Percentiles rank a stretch among this genome's conserved stretches.
Evolutionary conservation across 2,113 vertebrate species (phyloP).

Genomic region (Cairina moschata): DNA sequence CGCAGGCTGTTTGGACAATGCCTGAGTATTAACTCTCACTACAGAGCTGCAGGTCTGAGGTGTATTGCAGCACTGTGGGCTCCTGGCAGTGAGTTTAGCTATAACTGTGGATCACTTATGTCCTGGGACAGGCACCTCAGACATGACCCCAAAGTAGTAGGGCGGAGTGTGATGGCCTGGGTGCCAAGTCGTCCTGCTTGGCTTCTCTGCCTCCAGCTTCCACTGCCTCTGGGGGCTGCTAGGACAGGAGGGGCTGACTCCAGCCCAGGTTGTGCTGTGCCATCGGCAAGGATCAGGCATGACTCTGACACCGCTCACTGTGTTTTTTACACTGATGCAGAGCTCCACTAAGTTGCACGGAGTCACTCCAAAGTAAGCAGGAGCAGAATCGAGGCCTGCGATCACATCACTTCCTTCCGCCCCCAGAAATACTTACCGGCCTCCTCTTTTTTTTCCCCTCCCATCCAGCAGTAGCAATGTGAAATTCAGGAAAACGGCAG

Average conservation of each 20-base stretch:
- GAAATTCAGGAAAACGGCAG: constrained; percentile 28
- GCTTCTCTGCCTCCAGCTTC: background rate
- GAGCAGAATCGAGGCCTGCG: background rate
- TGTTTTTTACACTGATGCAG: background rate
- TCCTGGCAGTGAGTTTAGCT: background rate
- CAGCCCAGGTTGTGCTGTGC: background rate
- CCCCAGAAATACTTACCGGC: constrained; percentile 23
- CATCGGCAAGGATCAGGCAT: background rate
- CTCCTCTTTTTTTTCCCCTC: constrained; percentile 19
- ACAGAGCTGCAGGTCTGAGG: background rate
- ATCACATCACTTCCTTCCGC: constrained; percentile 52
- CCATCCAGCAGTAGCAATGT: background rate
- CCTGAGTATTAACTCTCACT: background rate
- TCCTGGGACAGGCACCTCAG: background rate
- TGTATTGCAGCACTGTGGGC: background rate
- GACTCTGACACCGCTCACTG: background rate
- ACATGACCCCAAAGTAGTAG: background rate
- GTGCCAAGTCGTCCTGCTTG: background rate
- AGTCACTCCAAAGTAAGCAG: background rate
- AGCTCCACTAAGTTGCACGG: background rate
- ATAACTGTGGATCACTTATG: background rate
- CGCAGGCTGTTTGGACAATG: background rate
- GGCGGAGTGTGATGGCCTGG: background rate
- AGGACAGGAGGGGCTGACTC: background rate
- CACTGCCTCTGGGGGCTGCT: background rate